Percentiles rank a stretch among this genome's conserved stretches.
Conservation (phyloP, 2,113 vertebrate genomes). For the Chascanopsetta lugubris region DNA sequence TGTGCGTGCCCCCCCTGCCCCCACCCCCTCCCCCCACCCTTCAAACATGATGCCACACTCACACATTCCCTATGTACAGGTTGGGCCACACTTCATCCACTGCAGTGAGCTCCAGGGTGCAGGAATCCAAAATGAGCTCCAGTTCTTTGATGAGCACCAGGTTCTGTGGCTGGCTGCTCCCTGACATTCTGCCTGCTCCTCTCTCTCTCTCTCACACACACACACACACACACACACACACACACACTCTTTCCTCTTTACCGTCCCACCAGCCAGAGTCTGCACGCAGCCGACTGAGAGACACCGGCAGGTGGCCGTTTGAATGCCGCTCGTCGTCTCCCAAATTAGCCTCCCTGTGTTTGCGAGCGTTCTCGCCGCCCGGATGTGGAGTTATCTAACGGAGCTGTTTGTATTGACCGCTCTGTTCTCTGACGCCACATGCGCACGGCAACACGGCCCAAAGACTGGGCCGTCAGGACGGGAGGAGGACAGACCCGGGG, state of each 20-base stretch:
- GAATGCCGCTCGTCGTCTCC: constrained; percentile 37
- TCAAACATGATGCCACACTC: constrained; percentile 70
- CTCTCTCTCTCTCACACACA: constrained; percentile 30
- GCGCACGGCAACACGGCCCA: too few species aligned
- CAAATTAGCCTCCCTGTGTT: constrained; percentile 67
- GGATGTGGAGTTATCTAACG: constrained; percentile 51
- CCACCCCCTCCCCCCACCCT: too few species aligned
- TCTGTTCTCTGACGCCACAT: constrained; percentile 32
- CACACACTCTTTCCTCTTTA: too few species aligned
- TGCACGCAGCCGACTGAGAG: constrained; percentile 54
- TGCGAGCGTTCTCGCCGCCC: constrained; percentile 32
- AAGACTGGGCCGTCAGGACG: too few species aligned
- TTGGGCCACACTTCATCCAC: constrained; percentile 84
- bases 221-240: too few species aligned
- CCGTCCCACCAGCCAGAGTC: constrained; percentile 14
- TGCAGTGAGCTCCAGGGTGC: constrained; percentile 78
- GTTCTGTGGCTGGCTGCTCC: constrained; percentile 51
- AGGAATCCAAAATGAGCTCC: constrained; percentile 79
- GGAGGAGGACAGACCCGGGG: too few species aligned
- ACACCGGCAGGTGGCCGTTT: constrained; percentile 66
- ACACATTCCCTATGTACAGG: constrained; percentile 83
- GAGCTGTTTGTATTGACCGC: constrained; percentile 54
- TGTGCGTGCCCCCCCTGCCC: too few species aligned
- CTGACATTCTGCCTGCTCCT: constrained; percentile 68
- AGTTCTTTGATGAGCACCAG: constrained; percentile 68